phyloP scores from a whole-genome alignment of 2,113 vertebrate genomes.

The Pachyramphus minor region DNA sequence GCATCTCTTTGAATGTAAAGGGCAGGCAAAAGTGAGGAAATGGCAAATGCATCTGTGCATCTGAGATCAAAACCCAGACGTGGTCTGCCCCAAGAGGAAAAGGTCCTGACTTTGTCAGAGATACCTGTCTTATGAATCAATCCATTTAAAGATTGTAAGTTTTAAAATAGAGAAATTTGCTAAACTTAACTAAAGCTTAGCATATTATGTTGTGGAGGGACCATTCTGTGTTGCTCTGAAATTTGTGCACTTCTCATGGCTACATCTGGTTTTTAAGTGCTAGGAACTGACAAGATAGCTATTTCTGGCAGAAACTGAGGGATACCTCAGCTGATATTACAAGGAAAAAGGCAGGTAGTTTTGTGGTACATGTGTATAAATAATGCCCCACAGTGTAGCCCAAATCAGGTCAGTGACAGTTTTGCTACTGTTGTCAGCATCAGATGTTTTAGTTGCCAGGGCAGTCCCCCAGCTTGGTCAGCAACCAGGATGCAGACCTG shows the following conservation, averaged over 20 bases:
- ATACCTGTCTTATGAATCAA: neutral
- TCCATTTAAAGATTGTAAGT: neutral
- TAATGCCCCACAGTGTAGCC: neutral
- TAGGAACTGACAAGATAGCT: neutral
- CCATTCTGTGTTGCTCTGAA: neutral
- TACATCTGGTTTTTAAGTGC: neutral
- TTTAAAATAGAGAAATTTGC: neutral
- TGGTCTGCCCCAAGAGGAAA: neutral
- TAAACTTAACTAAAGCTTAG: neutral
- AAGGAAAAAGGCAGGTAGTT: neutral
- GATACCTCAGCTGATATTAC: neutral
- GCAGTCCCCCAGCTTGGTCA: fast-evolving
- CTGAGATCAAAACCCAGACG: neutral
- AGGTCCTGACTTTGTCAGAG: neutral
- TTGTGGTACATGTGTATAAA: neutral
- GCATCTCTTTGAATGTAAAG: neutral
- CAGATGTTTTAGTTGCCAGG: neutral
- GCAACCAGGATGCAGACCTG: neutral
- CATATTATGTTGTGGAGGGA: neutral
- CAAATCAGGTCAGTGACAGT: fast-evolving
- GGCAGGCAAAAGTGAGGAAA: neutral
- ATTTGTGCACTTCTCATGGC: neutral
- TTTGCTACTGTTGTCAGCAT: neutral
- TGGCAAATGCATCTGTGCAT: neutral
- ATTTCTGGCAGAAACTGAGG: neutral